These are phyloP conservation scores for Sialis fuliginosa DNA, from an alignment of 2,888 invertebrate species.

Conservation along the genomic window DNA sequence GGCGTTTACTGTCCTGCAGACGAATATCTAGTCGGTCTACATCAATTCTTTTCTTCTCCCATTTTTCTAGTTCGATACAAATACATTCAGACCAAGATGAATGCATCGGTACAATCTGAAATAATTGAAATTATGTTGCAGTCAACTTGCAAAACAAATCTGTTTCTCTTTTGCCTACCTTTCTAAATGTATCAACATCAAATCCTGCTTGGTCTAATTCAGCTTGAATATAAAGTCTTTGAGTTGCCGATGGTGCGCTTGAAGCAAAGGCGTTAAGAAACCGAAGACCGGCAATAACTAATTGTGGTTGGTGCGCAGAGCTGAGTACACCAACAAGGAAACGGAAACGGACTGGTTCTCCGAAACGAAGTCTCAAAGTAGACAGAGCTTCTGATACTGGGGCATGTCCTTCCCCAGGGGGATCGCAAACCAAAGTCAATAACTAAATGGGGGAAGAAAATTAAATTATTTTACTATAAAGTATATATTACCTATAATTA, in stretches of 20 bases:
- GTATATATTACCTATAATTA: too few species aligned
- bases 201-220: slow-evolving; percentile 70
- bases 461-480: too few species aligned
- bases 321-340: slow-evolving; percentile 79
- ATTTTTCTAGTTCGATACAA: slow-evolving; percentile 51
- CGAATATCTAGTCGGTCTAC: slow-evolving; percentile 55
- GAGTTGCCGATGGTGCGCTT: slow-evolving; percentile 56
- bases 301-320: slow-evolving; percentile 51
- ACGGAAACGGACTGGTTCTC: slow-evolving; percentile 83
- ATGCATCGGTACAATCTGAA: slow-evolving; percentile 43
- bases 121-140: slow-evolving; percentile 6
- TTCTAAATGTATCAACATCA: slow-evolving; percentile 40
- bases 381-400: slow-evolving; percentile 83
- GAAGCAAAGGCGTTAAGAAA: slow-evolving; percentile 73
- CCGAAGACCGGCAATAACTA: slow-evolving; percentile 54
- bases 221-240: slow-evolving; percentile 68
- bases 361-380: slow-evolving; percentile 69
- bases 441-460: slow-evolving; percentile 33
- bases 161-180: slow-evolving; percentile 31
- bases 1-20: slow-evolving; percentile 50
- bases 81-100: slow-evolving; percentile 44
- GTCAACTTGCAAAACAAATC: not conserved
- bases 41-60: slow-evolving; percentile 62
- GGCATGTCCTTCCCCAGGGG: slow-evolving; percentile 56
- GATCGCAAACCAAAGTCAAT: slow-evolving; percentile 66